These are phyloP conservation scores for Gandaritis pyraliata DNA, from an alignment of 2,888 invertebrate genomes.

Conservation along the genomic window DNA sequence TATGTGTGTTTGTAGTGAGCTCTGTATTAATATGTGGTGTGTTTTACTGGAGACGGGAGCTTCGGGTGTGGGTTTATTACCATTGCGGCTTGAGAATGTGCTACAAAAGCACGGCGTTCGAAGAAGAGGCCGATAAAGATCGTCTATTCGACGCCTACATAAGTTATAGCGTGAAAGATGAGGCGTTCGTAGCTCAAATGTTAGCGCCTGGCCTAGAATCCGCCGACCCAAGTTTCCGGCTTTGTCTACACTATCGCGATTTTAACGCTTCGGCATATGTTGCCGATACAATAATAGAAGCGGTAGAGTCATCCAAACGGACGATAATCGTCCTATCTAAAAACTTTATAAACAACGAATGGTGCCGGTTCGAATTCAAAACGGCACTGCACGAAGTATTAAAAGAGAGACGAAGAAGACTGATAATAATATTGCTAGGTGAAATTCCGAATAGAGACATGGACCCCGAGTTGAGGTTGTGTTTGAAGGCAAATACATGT, in stretches of 20 bases:
- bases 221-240: constrained; percentile 91
- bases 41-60: constrained; percentile 92
- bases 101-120: constrained; percentile 91
- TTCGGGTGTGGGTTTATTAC: constrained; percentile 94
- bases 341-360: constrained; percentile 97
- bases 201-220: constrained; percentile 94
- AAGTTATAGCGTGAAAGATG: constrained; percentile 96
- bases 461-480: constrained; percentile 95
- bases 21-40: constrained; percentile 90
- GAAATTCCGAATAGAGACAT: constrained; percentile 95
- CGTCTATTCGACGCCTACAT: constrained; percentile 97
- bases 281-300: constrained; percentile 96
- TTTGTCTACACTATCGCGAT: constrained; percentile 96
- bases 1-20: constrained; percentile 90
- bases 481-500: constrained; percentile 95
- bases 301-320: constrained; percentile 94
- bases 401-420: constrained; percentile 92
- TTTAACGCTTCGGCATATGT: constrained; percentile 95
- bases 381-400: constrained; percentile 95
- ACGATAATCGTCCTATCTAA: constrained; percentile 96
- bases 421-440: constrained; percentile 95
- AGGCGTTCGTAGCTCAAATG: constrained; percentile 95
- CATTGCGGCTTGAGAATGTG: constrained; percentile 94
- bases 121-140: constrained; percentile 92
- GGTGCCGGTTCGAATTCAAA: constrained; percentile 97